Evolutionary conservation across 1,140 invertebrate genomes (phyloP), one percentile per base, ranked within the genome.

Genomic region (Tachypleus tridentatus): DNA sequence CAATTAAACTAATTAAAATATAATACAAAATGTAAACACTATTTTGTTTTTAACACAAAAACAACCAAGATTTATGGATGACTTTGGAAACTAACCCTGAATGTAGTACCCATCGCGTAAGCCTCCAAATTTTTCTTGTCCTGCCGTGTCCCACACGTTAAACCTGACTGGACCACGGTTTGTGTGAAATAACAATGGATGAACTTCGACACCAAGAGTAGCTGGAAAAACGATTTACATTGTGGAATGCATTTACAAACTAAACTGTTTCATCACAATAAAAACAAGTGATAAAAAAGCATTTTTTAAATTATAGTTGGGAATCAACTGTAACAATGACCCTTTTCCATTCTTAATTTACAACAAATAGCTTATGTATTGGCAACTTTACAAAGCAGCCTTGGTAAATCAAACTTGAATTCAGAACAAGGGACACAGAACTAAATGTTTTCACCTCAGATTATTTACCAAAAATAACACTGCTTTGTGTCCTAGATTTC

Each of bases 131-230:
- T 99, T 99, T 77, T 99, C 97, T 77, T 99, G 97, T 6, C 97
- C 97, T 68, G 97, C 97, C 4, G 95, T 97, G 73, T 99, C 97
- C 97, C 97, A 99, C 0, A 99, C 97, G 76, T 99, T 99, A 80
- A 99, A 99, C 70, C 92, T 83, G 70, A 99, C 98, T 4, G 91
- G 85, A 4, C 97, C 97, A 76, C 97, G 84, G 76, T 94, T 98
- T 62, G 97, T 99, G 78, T 98, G 92, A 79, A 99, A 99, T 61
- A 96, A 87, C 64, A 99, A 77, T 3, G 97, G 96, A 81, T 99
- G 97, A 4, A 99, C 97, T 81, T 99, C 97, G 4, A 99, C 97
- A 71, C 97, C 97, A 8, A 99, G 80, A 11, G 97, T 99, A 9
- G 97, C 97, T 74, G 67, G 61, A 75, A 69, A 66, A 49, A 69